These are phyloP conservation scores for Araneus ventricosus DNA, from an alignment of 1,140 invertebrate genomes.

Conservation along the genomic window DNA sequence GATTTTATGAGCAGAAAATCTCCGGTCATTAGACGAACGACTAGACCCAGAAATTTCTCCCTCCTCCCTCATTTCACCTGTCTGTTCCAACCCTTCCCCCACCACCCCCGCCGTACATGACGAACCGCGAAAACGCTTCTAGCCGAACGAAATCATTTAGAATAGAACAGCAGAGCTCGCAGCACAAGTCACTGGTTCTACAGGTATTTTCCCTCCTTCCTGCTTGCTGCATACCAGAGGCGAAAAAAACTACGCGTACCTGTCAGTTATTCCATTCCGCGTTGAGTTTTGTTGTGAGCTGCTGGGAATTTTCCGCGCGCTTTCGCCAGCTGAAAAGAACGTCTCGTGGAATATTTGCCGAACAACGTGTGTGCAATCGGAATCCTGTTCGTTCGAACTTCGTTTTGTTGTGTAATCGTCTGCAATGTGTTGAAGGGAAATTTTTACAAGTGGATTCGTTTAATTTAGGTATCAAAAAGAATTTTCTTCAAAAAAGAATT, in stretches of 20 bases:
- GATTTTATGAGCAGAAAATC: conserved; percentile 41
- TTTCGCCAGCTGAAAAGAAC: not conserved
- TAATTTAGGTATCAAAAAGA: too few relatives aligned
- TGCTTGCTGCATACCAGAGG: conserved; percentile 47
- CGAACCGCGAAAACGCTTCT: conserved; percentile 45
- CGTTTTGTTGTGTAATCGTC: not conserved
- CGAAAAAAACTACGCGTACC: conserved; percentile 46
- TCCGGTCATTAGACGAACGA: conserved; percentile 38
- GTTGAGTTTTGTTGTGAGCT: conserved; percentile 35
- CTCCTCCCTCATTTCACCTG: conserved; percentile 35
- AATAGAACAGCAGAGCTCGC: not conserved
- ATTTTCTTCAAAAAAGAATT: too few relatives aligned
- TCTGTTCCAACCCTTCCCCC: not conserved
- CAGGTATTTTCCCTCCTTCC: conserved; percentile 67
- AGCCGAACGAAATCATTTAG: conserved; percentile 14
- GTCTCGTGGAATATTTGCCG: conserved; percentile 47
- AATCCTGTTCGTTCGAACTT: not conserved
- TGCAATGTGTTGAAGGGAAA: not conserved
- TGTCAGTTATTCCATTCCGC: conserved; percentile 55
- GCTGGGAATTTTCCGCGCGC: not conserved
- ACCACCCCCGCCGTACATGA: not conserved
- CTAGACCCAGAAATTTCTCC: not conserved
- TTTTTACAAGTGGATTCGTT: too few relatives aligned
- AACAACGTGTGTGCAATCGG: conserved; percentile 31
- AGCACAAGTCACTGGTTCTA: conserved; percentile 58